Evolutionary conservation across 2,888 invertebrate species (phyloP), one percentile per base, ranked within the genome.

Genomic region (Baccha elongata): DNA sequence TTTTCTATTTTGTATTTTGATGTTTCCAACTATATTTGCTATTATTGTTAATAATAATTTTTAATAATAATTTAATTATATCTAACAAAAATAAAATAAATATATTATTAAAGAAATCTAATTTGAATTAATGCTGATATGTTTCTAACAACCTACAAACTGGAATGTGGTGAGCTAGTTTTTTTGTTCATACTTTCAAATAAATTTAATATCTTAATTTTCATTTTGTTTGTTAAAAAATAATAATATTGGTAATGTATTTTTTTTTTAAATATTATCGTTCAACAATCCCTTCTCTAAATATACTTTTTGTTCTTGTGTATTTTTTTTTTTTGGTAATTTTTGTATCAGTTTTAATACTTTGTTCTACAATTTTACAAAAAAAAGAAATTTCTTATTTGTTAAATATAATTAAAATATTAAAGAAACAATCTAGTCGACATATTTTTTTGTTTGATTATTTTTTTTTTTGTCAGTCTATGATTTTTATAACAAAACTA

Each of bases 391-490:
- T 75, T 26, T 60, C 21, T 71, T 75, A 64, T 44, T 76, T 67
- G 35, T 60, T 73, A n/a, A n/a, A n/a, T 67, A 46, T 23, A 58
- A 65, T 65, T 69, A n/a, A n/a, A n/a, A n/a, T n/a, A n/a, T 80
- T 86, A 67, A 86, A 85, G 84, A 85, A 85, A 85, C 84, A 86
- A 76, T 73, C 74, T 68, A 76, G 60, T 73, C 75, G 72, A 81
- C 68, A 83, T 76, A 35, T 71, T 50, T 42, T 58, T 19, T 40
- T 62, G 74, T 79, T 65, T n/a, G n/a, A n/a, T n/a, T n/a, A n/a
- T 71, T 75, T 67, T 73, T 72, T 64, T 75, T 84, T 67, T 79
- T 72, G 68, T 79, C 83, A 81, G 80, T 79, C 78, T 78, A 81
- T 76, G 67, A 84, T 81, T 76, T 71, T 84, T 83, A 80, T 81